Percentiles rank a stretch among this genome's conserved stretches.
Conservation (phyloP, 2,888 invertebrate species). For the Pachycephus smyrnensis region DNA sequence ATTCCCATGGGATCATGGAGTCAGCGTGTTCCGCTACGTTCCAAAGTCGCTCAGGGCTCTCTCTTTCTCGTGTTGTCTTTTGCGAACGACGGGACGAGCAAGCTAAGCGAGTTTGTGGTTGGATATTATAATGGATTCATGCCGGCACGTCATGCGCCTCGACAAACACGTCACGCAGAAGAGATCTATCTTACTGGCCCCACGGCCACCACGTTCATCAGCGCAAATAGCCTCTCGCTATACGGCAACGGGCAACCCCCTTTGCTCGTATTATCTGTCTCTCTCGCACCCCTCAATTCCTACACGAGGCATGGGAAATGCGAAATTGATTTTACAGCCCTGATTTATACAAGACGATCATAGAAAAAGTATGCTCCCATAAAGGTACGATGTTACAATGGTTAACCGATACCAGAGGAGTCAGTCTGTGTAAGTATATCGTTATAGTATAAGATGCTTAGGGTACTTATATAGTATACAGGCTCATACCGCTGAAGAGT, state of each 20-base stretch:
- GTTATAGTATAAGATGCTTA: background rate
- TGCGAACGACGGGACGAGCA: conserved; percentile 6
- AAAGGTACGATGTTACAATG: conserved; percentile 17
- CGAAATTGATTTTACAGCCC: conserved; percentile 49
- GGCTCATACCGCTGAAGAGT: background rate
- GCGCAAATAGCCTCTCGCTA: conserved; percentile 37
- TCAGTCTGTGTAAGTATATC: background rate
- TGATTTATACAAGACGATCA: conserved; percentile 49
- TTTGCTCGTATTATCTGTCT: background rate
- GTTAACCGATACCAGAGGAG: background rate
- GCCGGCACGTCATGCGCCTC: conserved; percentile 39
- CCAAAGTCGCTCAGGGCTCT: conserved; percentile 11
- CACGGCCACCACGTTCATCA: conserved; percentile 48
- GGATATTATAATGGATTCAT: conserved; percentile 42
- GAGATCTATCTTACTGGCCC: conserved; percentile 46
- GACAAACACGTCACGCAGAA: conserved; percentile 48
- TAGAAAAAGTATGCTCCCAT: conserved; percentile 32
- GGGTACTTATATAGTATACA: background rate
- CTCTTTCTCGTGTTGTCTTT: conserved; percentile 7
- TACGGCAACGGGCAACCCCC: conserved; percentile 4
- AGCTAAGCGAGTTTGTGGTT: conserved; percentile 22
- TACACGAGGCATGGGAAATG: conserved; percentile 27
- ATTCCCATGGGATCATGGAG: conserved; percentile 1
- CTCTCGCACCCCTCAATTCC: background rate
- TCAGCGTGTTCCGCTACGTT: background rate